phyloP scores from a whole-genome alignment of 2,113 vertebrate genomes.

The Rhipidura dahli region DNA sequence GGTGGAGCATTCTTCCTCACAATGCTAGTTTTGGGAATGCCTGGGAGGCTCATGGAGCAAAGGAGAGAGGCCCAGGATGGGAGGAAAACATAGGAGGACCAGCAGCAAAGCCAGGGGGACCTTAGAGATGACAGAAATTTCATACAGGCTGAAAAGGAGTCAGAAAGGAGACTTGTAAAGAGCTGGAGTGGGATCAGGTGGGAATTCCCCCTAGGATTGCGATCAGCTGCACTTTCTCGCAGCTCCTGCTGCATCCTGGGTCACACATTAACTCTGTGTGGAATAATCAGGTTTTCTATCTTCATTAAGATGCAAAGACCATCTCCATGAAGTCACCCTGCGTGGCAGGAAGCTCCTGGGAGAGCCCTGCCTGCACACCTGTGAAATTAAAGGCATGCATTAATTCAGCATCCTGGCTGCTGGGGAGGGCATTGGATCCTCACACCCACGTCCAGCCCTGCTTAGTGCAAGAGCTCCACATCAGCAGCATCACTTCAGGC shows the following conservation, averaged over 20 bases:
- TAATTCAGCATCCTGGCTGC: not conserved
- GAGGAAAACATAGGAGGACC: not conserved
- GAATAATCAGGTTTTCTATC: not conserved
- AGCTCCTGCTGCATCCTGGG: not conserved
- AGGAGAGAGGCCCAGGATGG: not conserved
- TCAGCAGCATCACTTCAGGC: not conserved
- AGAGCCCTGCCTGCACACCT: not conserved
- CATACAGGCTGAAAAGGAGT: not conserved
- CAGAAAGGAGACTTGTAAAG: not conserved
- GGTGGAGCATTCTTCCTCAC: not conserved
- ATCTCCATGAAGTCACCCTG: not conserved
- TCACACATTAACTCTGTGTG: not conserved
- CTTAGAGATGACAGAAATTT: not conserved
- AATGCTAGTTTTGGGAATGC: not conserved
- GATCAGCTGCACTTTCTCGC: not conserved
- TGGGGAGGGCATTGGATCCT: rapidly evolving
- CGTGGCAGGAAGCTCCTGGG: not conserved
- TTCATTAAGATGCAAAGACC: not conserved
- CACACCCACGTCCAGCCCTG: rapidly evolving
- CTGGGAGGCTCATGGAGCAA: not conserved
- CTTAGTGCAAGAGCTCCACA: rapidly evolving
- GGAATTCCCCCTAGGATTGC: not conserved
- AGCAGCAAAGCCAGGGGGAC: not conserved
- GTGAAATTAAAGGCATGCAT: not conserved
- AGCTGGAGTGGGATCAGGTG: not conserved